Evolutionary conservation across 2,888 invertebrate genomes (phyloP).

Genomic region (Camponotus fellah): DNA sequence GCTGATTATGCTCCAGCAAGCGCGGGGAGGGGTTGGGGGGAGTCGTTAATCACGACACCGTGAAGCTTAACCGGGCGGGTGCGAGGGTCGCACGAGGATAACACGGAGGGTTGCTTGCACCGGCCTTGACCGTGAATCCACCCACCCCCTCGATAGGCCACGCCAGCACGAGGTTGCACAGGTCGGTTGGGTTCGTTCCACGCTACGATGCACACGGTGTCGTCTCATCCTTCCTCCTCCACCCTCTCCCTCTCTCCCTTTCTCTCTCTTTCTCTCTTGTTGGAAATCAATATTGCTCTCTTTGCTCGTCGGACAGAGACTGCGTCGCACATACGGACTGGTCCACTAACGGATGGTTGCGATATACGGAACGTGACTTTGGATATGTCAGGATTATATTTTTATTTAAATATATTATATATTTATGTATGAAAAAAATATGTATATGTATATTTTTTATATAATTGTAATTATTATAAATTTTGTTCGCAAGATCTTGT

Average conservation of each 20-base stretch:
- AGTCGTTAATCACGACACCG: slow-evolving; percentile 68
- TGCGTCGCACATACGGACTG: slow-evolving; percentile 56
- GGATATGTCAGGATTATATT: slow-evolving; percentile 2
- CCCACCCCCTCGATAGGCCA: slow-evolving; percentile 41
- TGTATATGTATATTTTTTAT: neutral
- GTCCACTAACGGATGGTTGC: neutral
- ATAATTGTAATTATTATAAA: neutral
- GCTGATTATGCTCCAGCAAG: slow-evolving; percentile 19
- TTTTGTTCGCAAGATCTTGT: neutral
- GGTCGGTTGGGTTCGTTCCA: slow-evolving; percentile 68
- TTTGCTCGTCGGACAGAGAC: slow-evolving; percentile 49
- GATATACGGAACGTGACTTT: neutral
- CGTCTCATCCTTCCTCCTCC: slow-evolving; percentile 62
- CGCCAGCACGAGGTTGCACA: slow-evolving; percentile 45
- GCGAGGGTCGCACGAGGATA: slow-evolving; percentile 65
- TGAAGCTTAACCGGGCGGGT: slow-evolving; percentile 63
- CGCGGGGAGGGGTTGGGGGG: slow-evolving; percentile 62
- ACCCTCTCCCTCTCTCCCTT: neutral
- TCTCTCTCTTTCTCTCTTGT: neutral
- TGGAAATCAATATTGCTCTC: slow-evolving; percentile 70
- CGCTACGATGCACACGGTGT: slow-evolving; percentile 73
- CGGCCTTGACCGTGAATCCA: slow-evolving; percentile 80
- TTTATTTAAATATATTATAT: neutral
- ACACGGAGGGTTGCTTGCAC: slow-evolving; percentile 72
- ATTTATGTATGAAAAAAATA: neutral